Evolutionary conservation across 35 echinoderm and acorn worm genomes (phyloP).

Genomic region (Heliocidaris tuberculata): DNA sequence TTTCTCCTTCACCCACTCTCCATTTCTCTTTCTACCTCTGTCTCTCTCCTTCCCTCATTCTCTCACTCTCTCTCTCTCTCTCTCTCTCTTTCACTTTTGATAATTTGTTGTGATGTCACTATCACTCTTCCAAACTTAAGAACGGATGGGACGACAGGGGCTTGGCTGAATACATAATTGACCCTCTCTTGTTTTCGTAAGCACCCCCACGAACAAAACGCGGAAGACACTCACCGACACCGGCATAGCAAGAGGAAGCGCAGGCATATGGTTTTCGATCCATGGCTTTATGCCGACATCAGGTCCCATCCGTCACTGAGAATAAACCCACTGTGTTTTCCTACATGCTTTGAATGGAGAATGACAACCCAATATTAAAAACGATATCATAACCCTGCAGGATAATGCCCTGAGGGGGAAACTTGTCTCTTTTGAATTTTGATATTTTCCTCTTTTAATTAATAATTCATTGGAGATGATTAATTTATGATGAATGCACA

Average conservation of each 20-base stretch:
- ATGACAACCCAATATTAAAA: not conserved
- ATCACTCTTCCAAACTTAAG: not conserved
- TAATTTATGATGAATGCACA: not conserved
- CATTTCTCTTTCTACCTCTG: too few species aligned
- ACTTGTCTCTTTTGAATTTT: not conserved
- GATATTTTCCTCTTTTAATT: not conserved
- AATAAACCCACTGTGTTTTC: not conserved
- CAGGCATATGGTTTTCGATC: constrained; percentile 21
- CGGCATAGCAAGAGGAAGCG: not conserved
- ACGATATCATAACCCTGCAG: not conserved
- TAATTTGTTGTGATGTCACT: not conserved
- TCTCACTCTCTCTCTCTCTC: not conserved
- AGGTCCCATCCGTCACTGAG: not conserved
- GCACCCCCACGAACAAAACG: constrained; percentile 9
- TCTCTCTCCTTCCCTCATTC: too few species aligned
- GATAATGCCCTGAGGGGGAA: not conserved
- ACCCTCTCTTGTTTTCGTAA: constrained; percentile 9
- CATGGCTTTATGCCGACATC: not conserved
- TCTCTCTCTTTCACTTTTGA: not conserved
- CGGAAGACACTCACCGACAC: not conserved
- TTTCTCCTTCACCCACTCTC: too few species aligned
- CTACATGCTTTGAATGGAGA: not conserved
- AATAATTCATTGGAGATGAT: not conserved
- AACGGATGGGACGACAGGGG: not conserved
- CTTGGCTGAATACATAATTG: constrained; percentile 25